A percentile compares a stretch with the other conserved stretches of the same genome.
These are phyloP conservation scores for Drosophila kepulauana DNA, from an alignment of 1,140 invertebrate genomes.

Conservation along the genomic window DNA sequence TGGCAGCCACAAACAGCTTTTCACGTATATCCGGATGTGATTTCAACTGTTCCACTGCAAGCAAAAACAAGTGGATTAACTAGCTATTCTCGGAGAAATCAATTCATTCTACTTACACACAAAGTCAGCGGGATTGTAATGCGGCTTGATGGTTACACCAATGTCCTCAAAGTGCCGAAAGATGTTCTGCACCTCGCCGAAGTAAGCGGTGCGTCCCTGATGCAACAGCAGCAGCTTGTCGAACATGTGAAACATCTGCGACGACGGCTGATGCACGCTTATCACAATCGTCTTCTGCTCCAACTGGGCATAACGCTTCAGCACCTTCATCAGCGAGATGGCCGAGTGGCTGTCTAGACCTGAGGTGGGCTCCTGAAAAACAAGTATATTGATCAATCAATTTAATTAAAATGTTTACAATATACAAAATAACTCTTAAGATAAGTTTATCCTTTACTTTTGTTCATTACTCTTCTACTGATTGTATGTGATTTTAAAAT, in stretches of 20 bases:
- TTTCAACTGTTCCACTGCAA: constrained; percentile 92
- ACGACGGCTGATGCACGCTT: constrained; percentile 95
- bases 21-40: constrained; percentile 89
- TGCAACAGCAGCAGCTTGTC: constrained; percentile 92
- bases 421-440: too few relatives aligned
- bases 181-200: constrained; percentile 91
- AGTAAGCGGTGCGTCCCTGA: constrained; percentile 92
- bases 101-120: constrained; percentile 88
- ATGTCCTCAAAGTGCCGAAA: constrained; percentile 91
- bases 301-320: constrained; percentile 91
- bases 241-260: constrained; percentile 95
- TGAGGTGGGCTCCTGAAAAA: constrained; percentile 92
- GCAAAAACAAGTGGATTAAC: constrained; percentile 19
- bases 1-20: constrained; percentile 89
- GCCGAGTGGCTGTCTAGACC: constrained; percentile 94
- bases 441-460: too few relatives aligned
- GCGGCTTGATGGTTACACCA: constrained; percentile 90
- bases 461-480: too few relatives aligned
- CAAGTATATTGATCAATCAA: neutral
- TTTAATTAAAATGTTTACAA: too few relatives aligned
- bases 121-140: constrained; percentile 95
- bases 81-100: too few relatives aligned
- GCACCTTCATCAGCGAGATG: constrained; percentile 89
- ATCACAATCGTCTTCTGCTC: constrained; percentile 93
- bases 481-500: too few relatives aligned